These are phyloP conservation scores for Lepus townsendii DNA, from an alignment of 2,797 vertebrate species.

Conservation along the genomic window DNA sequence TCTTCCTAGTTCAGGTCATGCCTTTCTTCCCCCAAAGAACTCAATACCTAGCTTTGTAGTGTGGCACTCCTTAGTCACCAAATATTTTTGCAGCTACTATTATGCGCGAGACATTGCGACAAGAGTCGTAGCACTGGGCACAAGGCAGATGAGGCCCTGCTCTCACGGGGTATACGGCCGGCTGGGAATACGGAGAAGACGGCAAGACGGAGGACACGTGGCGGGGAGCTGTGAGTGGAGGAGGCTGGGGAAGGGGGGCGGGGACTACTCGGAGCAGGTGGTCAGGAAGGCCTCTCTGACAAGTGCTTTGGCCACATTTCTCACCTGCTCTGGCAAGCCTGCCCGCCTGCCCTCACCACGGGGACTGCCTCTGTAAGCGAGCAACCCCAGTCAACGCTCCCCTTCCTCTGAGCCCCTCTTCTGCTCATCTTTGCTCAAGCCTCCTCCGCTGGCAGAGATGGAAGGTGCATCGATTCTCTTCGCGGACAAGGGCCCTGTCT, in stretches of 20 bases:
- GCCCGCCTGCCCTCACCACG: not conserved
- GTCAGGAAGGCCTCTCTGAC: not conserved
- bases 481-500: not conserved
- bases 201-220: not conserved
- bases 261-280: not conserved
- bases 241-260: not conserved
- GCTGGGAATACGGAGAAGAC: not conserved
- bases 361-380: not conserved
- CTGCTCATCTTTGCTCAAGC: not conserved
- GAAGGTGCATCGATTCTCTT: not conserved
- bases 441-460: not conserved
- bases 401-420: not conserved
- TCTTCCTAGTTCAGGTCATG: not conserved
- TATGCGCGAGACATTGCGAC: not conserved
- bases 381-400: not conserved
- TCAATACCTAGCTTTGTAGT: not conserved
- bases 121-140: not conserved
- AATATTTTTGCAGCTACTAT: not conserved
- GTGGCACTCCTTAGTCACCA: not conserved
- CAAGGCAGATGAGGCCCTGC: not conserved
- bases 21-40: not conserved
- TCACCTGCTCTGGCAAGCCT: not conserved
- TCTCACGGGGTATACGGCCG: not conserved
- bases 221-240: not conserved
- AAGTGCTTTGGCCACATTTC: not conserved